These are phyloP conservation scores for Notechis scutatus DNA, from an alignment of 2,113 vertebrate genomes.

Conservation along the genomic window DNA sequence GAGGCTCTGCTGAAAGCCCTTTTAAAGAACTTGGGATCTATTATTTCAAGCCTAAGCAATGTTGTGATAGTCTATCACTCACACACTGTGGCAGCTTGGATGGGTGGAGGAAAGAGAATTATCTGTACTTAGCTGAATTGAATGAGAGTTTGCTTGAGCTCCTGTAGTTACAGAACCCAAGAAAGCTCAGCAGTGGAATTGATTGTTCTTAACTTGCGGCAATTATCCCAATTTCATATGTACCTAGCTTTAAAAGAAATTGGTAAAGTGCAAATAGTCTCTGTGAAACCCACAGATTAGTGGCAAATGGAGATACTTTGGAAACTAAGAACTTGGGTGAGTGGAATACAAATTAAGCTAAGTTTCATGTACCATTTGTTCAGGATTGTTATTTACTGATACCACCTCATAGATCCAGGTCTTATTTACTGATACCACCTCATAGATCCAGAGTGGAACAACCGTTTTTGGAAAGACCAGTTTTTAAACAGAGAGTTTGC, in stretches of 20 bases:
- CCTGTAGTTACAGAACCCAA: rapidly evolving
- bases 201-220: neutral
- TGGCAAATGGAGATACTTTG: neutral
- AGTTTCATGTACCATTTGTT: neutral
- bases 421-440: neutral
- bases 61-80: neutral
- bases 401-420: neutral
- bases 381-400: neutral
- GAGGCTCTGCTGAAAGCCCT: neutral
- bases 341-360: neutral
- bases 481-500: neutral
- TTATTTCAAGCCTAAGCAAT: neutral
- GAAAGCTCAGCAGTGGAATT: neutral
- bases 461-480: neutral
- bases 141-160: neutral
- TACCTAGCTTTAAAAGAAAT: neutral
- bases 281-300: neutral
- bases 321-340: neutral
- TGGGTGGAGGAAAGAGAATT: slow-evolving; percentile 3
- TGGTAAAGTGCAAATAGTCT: neutral
- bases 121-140: neutral
- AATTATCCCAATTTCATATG: neutral
- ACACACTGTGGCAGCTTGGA: neutral
- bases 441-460: neutral
- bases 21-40: rapidly evolving